Evolutionary conservation across 1,140 invertebrate species (phyloP), one percentile per base, ranked within the genome.

Genomic region (Halyomorpha halys): DNA sequence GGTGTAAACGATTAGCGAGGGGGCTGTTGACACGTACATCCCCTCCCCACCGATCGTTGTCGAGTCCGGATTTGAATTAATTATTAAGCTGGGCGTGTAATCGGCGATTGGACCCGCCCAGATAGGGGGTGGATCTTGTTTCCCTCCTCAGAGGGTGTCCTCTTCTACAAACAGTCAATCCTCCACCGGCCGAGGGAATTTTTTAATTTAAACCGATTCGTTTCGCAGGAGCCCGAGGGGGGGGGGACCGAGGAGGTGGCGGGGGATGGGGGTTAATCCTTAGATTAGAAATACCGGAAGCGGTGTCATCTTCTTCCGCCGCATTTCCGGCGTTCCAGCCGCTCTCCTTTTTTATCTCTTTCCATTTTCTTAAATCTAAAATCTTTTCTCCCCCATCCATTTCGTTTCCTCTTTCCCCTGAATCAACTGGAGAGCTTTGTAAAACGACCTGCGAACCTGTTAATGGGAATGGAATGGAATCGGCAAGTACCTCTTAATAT

Each of bases 301-400:
- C 47, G 21, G 47, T 49, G 47, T 49, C 47, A 49, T 49, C 47
- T 49, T 49, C n/a, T 21, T 18, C 47, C 21, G 47, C 47, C 21
- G n/a, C 47, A 49, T 49, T 49, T 21, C 47, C n/a, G 21, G 47
- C 21, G n/a, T 19, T 18, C 47, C 47, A 49, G n/a, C 6, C 9
- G n/a, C 47, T 14, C 21, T 49, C 47, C 21, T 49, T 49, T 21
- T 49, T 49, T 49, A 49, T 49, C n/a, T 49, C 47, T 49, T 49
- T 49, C 47, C n/a, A 49, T 49, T 49, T 49, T 49, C 47, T 18
- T 49, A 49, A 49, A 49, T 49, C 21, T 49, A 49, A 49, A 49
- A 18, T 49, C n/a, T 49, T 49, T 49, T 19, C n/a, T 49, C n/a
- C 47, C n/a, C 6, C 34, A 39, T 39, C 34, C 34, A 39, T 39